A percentile compares a stretch with the other conserved stretches of the same genome.
These are phyloP conservation scores for Folsomia manolachei DNA, from an alignment of 2,888 invertebrate species.

Conservation along the genomic window DNA sequence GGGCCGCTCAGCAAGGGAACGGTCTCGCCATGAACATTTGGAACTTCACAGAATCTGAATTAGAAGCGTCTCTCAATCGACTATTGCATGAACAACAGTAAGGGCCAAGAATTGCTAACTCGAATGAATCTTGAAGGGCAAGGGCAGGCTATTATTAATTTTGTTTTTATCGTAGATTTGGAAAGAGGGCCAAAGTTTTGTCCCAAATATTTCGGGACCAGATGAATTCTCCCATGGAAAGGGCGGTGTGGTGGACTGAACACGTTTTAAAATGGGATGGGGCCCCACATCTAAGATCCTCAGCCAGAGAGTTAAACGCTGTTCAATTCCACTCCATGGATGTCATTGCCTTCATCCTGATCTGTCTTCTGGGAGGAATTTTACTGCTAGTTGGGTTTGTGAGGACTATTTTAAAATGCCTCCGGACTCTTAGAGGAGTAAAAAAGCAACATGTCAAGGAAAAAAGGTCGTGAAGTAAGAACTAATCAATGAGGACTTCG, in stretches of 20 bases:
- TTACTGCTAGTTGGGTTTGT: background rate
- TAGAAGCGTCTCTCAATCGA: constrained; percentile 2
- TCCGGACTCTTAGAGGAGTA: too few species aligned
- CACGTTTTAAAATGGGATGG: background rate
- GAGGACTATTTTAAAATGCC: too few species aligned
- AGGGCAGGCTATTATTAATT: too few species aligned
- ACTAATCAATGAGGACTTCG: too few species aligned
- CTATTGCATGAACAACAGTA: constrained; percentile 26
- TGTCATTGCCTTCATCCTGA: constrained; percentile 16
- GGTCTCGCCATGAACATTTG: constrained; percentile 56
- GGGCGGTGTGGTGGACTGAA: background rate
- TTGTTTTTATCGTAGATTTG: background rate
- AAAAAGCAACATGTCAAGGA: too few species aligned
- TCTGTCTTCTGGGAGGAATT: too few species aligned
- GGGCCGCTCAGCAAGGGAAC: constrained; percentile 59
- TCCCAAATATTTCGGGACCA: background rate
- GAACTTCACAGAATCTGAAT: constrained; percentile 56
- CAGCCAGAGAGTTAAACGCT: background rate
- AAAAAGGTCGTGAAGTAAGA: too few species aligned
- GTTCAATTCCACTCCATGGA: background rate
- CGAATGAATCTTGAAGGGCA: too few species aligned
- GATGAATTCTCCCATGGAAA: background rate
- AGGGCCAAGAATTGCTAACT: too few species aligned
- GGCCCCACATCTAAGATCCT: background rate
- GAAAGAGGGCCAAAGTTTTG: background rate